A percentile compares a stretch with the other conserved stretches of the same genome.
Conservation (phyloP, 2,888 invertebrate species). For the Ornithoptera priamus region DNA sequence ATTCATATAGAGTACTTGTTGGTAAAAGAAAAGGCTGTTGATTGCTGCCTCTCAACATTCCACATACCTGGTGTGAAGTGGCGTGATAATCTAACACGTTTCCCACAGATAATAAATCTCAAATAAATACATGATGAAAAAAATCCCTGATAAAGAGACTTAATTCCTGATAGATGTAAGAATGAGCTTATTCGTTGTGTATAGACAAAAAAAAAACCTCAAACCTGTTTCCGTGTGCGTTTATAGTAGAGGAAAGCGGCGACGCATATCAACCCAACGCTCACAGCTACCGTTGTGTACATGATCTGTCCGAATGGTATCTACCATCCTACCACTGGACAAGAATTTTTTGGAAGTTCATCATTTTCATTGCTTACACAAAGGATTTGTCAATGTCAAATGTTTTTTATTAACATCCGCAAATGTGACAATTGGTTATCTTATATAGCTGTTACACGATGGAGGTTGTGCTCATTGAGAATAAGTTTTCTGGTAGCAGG, state of each 20-base stretch:
- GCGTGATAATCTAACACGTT: no score
- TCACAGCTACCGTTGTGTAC: constrained; percentile 14
- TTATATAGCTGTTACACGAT: neutral
- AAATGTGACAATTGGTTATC: neutral
- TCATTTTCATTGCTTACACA: constrained; percentile 11
- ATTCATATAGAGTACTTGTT: no score
- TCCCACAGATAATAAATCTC: no score
- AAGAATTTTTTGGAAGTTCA: constrained; percentile 15
- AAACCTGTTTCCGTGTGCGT: constrained; percentile 23
- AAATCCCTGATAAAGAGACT: no score
- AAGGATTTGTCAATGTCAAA: constrained; percentile 21
- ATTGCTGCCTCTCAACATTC: no score
- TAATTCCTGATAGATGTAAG: no score
- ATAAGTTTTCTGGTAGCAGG: neutral
- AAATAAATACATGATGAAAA: no score
- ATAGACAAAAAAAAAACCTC: neutral
- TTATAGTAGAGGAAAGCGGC: constrained; percentile 11
- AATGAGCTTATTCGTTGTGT: neutral
- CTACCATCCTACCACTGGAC: constrained; percentile 20
- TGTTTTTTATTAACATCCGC: constrained; percentile 9
- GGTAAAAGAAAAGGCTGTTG: no score
- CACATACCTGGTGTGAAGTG: no score
- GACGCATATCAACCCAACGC: constrained; percentile 18
- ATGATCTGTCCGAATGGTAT: constrained; percentile 13
- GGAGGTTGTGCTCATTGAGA: neutral